Conservation (phyloP, 2,797 vertebrate genomes). For the Channa striata region DNA sequence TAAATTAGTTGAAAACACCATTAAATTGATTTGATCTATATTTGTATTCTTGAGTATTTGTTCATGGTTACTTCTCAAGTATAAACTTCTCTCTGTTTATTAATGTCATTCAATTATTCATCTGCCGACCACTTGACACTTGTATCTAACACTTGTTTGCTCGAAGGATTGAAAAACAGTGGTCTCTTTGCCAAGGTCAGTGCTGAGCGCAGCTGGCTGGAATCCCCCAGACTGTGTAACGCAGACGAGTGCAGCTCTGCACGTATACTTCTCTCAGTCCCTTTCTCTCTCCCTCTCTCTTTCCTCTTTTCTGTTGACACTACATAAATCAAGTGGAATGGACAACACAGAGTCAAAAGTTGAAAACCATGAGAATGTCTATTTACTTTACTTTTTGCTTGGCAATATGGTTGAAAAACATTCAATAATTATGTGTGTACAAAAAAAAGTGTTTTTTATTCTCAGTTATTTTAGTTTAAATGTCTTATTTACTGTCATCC, state of each 20-base stretch:
- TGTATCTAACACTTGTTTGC: slow-evolving; percentile 68
- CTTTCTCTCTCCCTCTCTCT: slow-evolving; percentile 47
- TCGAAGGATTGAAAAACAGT: slow-evolving; percentile 64
- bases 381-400: slow-evolving; percentile 5
- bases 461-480: neutral
- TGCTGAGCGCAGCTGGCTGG: slow-evolving; percentile 77
- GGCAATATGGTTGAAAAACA: neutral
- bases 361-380: slow-evolving; percentile 10
- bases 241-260: slow-evolving; percentile 76
- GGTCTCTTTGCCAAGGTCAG: slow-evolving; percentile 79
- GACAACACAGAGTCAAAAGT: slow-evolving; percentile 50
- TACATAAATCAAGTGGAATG: slow-evolving; percentile 46
- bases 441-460: neutral
- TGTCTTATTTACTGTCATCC: neutral
- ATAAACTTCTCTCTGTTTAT: slow-evolving; percentile 16
- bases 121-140: slow-evolving; percentile 53
- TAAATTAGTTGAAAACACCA: neutral
- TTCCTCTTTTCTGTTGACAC: slow-evolving; percentile 72
- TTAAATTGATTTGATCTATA: neutral
- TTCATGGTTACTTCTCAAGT: neutral
- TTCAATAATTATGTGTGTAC: neutral
- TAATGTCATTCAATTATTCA: slow-evolving; percentile 46
- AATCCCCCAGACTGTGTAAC: slow-evolving; percentile 75
- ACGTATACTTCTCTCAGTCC: slow-evolving; percentile 58
- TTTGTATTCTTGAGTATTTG: neutral